Base-by-base conservation (phyloP, 2,888 invertebrate species). In the Callosobruchus maculatus region DNA sequence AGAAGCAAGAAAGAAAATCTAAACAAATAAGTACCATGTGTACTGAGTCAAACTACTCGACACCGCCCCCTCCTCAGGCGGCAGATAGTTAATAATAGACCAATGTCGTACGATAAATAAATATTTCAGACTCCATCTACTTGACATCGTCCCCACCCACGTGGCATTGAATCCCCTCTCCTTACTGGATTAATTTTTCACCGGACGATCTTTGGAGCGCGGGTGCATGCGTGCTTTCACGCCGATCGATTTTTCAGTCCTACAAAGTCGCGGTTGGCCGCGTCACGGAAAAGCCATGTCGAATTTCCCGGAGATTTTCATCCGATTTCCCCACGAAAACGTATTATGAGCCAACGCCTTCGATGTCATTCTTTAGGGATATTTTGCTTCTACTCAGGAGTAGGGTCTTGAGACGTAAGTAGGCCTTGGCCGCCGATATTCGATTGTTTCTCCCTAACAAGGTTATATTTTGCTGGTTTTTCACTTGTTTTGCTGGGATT, bases 211-310 rank as follows among this genome's bases (percentile, higher is more conserved):
- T 49, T 68, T 30, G 73, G 67, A 74, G 70, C 74, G 13, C 20
- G 20, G 49, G 0, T 70, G 74, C 71, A 49, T 49, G 74, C 71
- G 74, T 71, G 71, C 71, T n/a, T 67, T 0, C 20, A 21, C n/a
- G 0, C 5, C 20, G 68, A 70, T 70, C 73, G 71, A 74, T 74
- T 71, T 71, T 70, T 30, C 49, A 31, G 18, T 73, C 67, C 5
- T 49, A 49, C 49, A 49, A 7, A 49, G 18, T 49, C 49, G 49
- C 49, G 49, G 49, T 49, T 49, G 49, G 18, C 49, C 49, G 49
- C 49, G 5, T 18, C 49, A 49, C 49, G 13, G 49, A 7, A 49
- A 49, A 49, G 49, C 49, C 49, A 49, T 49, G 49, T 49, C 49
- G 49, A 18, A 49, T 49, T 49, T 49, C 49, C 13, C 49, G 3